Evolutionary conservation across 2,888 invertebrate genomes (phyloP), one percentile per base, ranked within the genome.

Genomic region (Brenthis daphne): DNA sequence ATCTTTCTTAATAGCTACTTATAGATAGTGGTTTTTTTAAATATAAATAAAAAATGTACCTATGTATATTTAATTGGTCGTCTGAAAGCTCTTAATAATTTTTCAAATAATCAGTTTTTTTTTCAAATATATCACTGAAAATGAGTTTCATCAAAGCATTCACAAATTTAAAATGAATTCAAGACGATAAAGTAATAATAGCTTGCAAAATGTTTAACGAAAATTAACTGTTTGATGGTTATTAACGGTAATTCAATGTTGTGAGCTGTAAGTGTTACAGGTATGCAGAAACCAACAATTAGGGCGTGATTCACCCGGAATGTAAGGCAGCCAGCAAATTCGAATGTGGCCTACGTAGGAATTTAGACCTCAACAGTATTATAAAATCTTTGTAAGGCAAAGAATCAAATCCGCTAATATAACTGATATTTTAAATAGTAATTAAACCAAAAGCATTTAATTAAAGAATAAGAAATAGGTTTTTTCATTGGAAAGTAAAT

Each of bases 241-340:
- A 80, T 84, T 88, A 88, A 88, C 87, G 85, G 89, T 87, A 79
- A 85, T 85, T 78, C 73, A 74, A 73, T 77, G 80, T 78, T 77
- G 72, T 74, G 73, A 77, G 80, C 78, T 81, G 79, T 78, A 78
- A 77, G 78, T 77, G 78, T 74, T 75, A 75, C 76, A 76, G 81
- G 78, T 85, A 85, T 84, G 76, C 72, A 80, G 87, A 88, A 86
- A 79, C 82, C 80, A 78, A 80, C 80, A 75, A 73, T 73, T 73
- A 75, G 76, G 75, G 77, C 76, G 78, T 89, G 88, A 89, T 82
- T 88, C 89, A 89, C 77, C 78, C 74, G 68, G 71, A 73, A 75
- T 73, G 75, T 71, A 70, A 74, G 48, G 65, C 57, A 48, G 58
- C 63, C 51, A 33, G 48, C 64, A 75, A 74, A 75, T 74, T 71